Evolutionary conservation across 2,888 invertebrate species (phyloP).

Genomic region (Acleris literana): DNA sequence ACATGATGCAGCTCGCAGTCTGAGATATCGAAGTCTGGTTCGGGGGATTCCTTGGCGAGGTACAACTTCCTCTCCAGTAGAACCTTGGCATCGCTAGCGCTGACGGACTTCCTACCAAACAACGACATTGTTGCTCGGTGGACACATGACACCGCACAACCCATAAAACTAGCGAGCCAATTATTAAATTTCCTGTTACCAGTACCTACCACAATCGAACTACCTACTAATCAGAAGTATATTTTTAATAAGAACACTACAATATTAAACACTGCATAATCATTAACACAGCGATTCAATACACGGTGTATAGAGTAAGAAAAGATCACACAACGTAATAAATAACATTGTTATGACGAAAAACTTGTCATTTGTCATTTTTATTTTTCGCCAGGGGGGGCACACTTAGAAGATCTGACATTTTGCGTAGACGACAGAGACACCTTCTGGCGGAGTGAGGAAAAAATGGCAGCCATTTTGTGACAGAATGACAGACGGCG

Average conservation of each 20-base stretch:
- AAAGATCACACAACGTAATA: slow-evolving; percentile 7
- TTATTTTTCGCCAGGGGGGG: too few relatives aligned
- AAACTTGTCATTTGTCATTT: slow-evolving; percentile 11
- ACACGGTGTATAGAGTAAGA: background rate
- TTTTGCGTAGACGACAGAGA: too few relatives aligned
- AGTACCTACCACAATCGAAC: slow-evolving; percentile 41
- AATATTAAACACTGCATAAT: background rate
- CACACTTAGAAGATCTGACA: too few relatives aligned
- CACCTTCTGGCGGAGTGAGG: too few relatives aligned
- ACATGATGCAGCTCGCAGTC: slow-evolving; percentile 89
- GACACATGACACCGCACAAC: slow-evolving; percentile 74
- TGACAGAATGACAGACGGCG: too few relatives aligned
- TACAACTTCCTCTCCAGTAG: slow-evolving; percentile 75
- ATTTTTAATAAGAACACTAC: slow-evolving; percentile 3
- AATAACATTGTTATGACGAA: slow-evolving; percentile 28
- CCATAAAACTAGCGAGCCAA: slow-evolving; percentile 63
- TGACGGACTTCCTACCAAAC: slow-evolving; percentile 64
- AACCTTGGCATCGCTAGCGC: slow-evolving; percentile 58
- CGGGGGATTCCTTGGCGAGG: slow-evolving; percentile 88
- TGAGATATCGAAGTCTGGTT: slow-evolving; percentile 91
- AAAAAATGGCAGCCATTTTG: too few relatives aligned
- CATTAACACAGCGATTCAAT: slow-evolving; percentile 2
- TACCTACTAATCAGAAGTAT: slow-evolving; percentile 22
- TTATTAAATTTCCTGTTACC: slow-evolving; percentile 46
- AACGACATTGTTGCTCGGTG: slow-evolving; percentile 72